Percentiles rank a stretch among this genome's conserved stretches.
These are phyloP conservation scores for Drosophila melanogaster DNA, from an alignment of 1,140 invertebrate genomes.

Conservation along the genomic window DNA sequence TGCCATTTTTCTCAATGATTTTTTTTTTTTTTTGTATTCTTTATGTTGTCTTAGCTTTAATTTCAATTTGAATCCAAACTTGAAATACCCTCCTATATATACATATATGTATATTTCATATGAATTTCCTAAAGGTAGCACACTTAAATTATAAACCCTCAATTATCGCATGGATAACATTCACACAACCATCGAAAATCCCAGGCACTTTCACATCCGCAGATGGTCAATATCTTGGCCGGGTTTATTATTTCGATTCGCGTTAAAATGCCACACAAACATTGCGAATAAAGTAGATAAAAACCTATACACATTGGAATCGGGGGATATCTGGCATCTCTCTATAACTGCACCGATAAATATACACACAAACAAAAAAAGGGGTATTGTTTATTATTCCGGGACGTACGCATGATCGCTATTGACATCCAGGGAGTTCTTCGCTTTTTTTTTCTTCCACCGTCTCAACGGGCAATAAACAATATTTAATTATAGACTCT, in stretches of 20 bases:
- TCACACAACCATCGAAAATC: neutral
- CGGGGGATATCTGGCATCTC: slow-evolving; percentile 8
- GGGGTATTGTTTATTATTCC: slow-evolving; percentile 35
- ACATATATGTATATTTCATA: no score
- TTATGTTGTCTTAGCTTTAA: no score
- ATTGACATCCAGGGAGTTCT: slow-evolving; percentile 22
- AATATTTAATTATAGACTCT: slow-evolving; percentile 27
- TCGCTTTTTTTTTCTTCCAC: slow-evolving; percentile 1
- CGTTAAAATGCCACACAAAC: slow-evolving; percentile 30
- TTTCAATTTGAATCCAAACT: no score
- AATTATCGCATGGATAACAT: neutral
- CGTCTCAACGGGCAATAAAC: slow-evolving; percentile 10
- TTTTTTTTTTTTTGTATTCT: no score
- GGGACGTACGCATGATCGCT: slow-evolving; percentile 38
- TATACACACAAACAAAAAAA: slow-evolving; percentile 5
- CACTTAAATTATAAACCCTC: neutral
- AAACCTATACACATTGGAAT: slow-evolving; percentile 25
- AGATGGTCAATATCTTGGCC: slow-evolving; percentile 62
- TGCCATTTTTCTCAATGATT: no score
- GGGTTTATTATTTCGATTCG: slow-evolving; percentile 51
- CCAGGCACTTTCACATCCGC: slow-evolving; percentile 6
- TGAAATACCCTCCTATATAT: no score
- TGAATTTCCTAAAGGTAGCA: neutral
- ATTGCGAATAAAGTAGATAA: slow-evolving; percentile 59
- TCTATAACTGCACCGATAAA: slow-evolving; percentile 19